These are phyloP conservation scores for Pseudopleuronectes americanus DNA, from an alignment of 2,797 vertebrate genomes.

Conservation along the genomic window DNA sequence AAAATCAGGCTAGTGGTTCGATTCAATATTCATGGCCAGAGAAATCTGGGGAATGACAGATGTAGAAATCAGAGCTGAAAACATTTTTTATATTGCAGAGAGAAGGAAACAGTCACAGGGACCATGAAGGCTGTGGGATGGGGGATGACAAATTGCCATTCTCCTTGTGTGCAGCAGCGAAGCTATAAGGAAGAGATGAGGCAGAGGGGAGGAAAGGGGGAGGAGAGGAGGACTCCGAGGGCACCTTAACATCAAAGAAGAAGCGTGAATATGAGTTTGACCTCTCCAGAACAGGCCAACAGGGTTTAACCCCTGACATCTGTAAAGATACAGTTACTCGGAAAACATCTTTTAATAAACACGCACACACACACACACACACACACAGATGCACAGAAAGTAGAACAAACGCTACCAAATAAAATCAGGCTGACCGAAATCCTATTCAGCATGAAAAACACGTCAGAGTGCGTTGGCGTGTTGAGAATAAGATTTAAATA, in stretches of 20 bases:
- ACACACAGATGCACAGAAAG: background rate
- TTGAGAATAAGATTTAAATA: conserved; percentile 21
- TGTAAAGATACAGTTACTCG: conserved; percentile 72
- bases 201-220: background rate
- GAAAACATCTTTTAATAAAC: conserved; percentile 42
- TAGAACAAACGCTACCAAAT: conserved; percentile 6
- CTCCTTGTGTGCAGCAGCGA: conserved; percentile 33
- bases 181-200: conserved; percentile 35
- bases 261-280: conserved; percentile 66
- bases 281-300: conserved; percentile 55
- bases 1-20: conserved; percentile 20
- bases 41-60: conserved; percentile 38
- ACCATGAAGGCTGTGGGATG: conserved; percentile 36
- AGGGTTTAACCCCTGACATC: conserved; percentile 67
- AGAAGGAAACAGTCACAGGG: conserved; percentile 31
- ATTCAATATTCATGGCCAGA: conserved; percentile 9
- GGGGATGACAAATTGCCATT: conserved; percentile 63
- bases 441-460: too few species aligned
- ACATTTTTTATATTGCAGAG: conserved; percentile 17
- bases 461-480: background rate
- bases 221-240: background rate
- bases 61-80: conserved; percentile 32
- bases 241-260: conserved; percentile 65
- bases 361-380: conserved; percentile 10
- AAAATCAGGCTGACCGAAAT: too few species aligned